phyloP scores from a whole-genome alignment of 1,140 invertebrate species.

The Drosophila funebris region DNA sequence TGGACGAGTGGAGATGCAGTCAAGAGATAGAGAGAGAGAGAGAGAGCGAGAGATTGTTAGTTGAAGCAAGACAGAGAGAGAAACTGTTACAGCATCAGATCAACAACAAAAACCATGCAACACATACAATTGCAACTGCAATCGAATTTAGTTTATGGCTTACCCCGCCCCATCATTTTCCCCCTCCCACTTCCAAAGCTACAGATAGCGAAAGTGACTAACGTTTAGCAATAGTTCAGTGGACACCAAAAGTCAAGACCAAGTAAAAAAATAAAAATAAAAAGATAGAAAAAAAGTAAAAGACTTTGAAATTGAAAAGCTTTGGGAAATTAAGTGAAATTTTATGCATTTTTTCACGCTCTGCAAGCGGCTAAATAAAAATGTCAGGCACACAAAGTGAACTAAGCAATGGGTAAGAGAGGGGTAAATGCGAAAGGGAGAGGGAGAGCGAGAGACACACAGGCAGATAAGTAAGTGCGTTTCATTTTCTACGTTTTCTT shows the following conservation, averaged over 20 bases:
- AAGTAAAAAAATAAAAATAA: conserved; percentile 10
- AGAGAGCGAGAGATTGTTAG: neutral
- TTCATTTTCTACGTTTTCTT: conserved; percentile 35
- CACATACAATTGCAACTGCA: conserved; percentile 21
- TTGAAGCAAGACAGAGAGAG: neutral
- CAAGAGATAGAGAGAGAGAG: neutral
- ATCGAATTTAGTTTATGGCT: conserved; percentile 53
- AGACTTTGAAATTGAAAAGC: conserved; percentile 60
- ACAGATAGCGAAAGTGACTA: conserved; percentile 52
- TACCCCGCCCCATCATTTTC: neutral
- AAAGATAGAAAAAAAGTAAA: conserved; percentile 23
- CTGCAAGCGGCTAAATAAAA: conserved; percentile 80
- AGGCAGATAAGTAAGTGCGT: conserved; percentile 68
- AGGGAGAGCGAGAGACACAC: neutral
- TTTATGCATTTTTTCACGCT: conserved; percentile 83
- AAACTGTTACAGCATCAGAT: conserved; percentile 6
- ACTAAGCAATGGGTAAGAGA: neutral
- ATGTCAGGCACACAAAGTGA: conserved; percentile 75
- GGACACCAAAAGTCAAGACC: conserved; percentile 58
- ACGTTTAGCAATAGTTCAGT: conserved; percentile 69
- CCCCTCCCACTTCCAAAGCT: neutral
- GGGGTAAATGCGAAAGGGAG: neutral
- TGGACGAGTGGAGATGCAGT: conserved; percentile 2
- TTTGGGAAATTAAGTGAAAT: conserved; percentile 79
- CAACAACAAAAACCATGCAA: conserved; percentile 8